Conservation (phyloP, 2,797 vertebrate genomes). For the Mormyrus proboscirostris region DNA sequence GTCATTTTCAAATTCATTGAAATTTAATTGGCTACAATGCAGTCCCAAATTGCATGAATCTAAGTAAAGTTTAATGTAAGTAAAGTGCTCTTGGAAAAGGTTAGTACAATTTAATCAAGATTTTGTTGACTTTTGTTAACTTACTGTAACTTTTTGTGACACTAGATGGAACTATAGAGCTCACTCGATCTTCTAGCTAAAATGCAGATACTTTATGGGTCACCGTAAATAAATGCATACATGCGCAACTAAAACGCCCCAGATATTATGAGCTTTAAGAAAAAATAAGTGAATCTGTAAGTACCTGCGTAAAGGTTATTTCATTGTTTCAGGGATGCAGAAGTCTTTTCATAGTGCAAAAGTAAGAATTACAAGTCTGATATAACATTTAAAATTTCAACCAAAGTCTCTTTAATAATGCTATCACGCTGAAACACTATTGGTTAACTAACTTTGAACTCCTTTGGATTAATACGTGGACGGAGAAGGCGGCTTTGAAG, state of each 20-base stretch:
- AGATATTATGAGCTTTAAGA: background rate
- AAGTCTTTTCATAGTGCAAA: background rate
- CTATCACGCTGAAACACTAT: background rate
- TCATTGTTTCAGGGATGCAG: background rate
- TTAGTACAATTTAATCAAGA: background rate
- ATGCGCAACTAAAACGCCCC: background rate
- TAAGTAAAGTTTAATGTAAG: background rate
- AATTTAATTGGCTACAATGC: background rate
- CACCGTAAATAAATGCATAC: background rate
- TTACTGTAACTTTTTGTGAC: slow-evolving; percentile 18
- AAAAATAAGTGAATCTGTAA: background rate
- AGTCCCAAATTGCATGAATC: background rate
- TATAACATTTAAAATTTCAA: background rate
- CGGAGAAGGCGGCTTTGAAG: slow-evolving; percentile 67
- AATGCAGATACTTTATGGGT: background rate
- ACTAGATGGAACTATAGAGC: slow-evolving; percentile 36
- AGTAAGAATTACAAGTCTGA: background rate
- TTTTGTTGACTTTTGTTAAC: background rate
- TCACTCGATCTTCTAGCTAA: background rate
- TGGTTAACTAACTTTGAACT: background rate
- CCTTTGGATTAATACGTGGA: slow-evolving; percentile 30
- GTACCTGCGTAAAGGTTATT: background rate
- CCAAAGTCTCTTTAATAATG: background rate
- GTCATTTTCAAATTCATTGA: slow-evolving; percentile 9
- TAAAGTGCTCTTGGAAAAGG: background rate